Evolutionary conservation across 1,140 invertebrate species (phyloP).

Genomic region (Philotrypesis tridentata): DNA sequence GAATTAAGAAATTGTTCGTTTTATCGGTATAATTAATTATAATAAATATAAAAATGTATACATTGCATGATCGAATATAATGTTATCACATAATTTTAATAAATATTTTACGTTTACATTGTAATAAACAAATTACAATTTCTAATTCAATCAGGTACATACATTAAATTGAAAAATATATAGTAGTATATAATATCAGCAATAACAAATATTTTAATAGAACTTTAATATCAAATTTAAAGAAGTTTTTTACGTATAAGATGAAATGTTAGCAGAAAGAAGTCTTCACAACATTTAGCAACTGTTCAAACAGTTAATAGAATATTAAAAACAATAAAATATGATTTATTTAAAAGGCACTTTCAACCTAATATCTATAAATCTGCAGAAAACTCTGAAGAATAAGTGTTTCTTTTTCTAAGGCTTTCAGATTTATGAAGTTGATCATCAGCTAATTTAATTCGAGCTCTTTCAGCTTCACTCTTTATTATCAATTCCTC

Average conservation of each 20-base stretch:
- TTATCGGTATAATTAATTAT: not conserved
- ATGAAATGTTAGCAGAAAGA: not conserved
- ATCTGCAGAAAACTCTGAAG: not conserved
- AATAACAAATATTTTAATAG: not conserved
- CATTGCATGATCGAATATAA: not conserved
- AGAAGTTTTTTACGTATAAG: not conserved
- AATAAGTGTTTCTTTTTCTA: conserved; percentile 33
- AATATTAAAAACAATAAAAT: not conserved
- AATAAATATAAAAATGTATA: not conserved
- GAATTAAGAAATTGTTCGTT: not conserved
- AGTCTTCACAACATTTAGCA: not conserved
- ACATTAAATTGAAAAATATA: not conserved
- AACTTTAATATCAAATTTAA: not conserved
- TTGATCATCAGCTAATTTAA: conserved; percentile 2
- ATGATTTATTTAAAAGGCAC: not conserved
- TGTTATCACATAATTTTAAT: not conserved
- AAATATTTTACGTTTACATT: not conserved
- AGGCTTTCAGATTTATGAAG: not conserved
- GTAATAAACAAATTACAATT: not conserved
- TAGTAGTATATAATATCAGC: too few relatives aligned
- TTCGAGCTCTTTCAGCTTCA: conserved; percentile 72
- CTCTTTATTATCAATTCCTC: conserved; percentile 89
- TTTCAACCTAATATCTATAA: not conserved
- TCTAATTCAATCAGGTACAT: not conserved
- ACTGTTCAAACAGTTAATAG: not conserved